These are phyloP conservation scores for Arion vulgaris DNA, from an alignment of 1,140 invertebrate genomes.

Conservation along the genomic window DNA sequence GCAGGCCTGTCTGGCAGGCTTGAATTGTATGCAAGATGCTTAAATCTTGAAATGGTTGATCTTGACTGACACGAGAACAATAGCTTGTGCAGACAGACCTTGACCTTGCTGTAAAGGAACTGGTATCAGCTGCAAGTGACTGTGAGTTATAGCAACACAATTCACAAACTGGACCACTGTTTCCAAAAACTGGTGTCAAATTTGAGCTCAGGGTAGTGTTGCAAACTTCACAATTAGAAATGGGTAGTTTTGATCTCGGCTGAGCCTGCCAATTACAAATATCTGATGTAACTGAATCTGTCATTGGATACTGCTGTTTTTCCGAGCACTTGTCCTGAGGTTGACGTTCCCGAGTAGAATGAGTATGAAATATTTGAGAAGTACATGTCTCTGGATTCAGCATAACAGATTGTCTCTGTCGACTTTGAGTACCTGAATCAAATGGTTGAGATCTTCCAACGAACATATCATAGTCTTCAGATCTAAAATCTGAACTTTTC, in stretches of 20 bases:
- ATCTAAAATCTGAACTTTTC: background rate
- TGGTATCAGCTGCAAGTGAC: background rate
- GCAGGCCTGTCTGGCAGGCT: no score
- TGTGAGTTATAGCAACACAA: background rate
- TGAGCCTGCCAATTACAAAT: background rate
- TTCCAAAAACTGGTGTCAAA: background rate
- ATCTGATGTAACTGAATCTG: background rate
- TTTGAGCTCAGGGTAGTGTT: background rate
- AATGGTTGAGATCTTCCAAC: background rate
- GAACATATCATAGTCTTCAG: background rate
- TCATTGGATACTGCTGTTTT: background rate
- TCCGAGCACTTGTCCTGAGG: background rate
- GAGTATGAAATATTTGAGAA: no score
- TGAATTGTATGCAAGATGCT: no score
- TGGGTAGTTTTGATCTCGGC: background rate
- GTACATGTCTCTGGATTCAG: background rate
- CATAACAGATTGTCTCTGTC: background rate
- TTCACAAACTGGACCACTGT: background rate
- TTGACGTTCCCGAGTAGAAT: no score
- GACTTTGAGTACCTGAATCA: background rate
- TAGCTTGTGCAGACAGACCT: background rate
- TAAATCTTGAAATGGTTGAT: background rate
- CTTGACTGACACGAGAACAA: background rate
- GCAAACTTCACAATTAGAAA: background rate
- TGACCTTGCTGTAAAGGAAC: background rate